Conservation (phyloP, 2,113 vertebrate genomes). For the Limanda limanda region DNA sequence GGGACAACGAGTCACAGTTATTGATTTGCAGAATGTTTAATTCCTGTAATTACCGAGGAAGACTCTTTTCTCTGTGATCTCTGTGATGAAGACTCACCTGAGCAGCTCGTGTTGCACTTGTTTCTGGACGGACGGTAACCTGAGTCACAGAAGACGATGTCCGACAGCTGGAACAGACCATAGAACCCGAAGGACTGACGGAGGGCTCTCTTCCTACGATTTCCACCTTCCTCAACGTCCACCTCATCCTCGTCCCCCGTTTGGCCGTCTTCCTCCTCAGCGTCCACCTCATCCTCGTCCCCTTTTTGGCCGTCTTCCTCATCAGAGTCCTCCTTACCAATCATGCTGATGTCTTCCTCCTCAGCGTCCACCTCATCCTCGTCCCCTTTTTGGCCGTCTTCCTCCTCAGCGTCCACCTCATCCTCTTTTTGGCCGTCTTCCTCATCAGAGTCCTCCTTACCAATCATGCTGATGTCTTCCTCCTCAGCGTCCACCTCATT, state of each 20-base stretch:
- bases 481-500: too few relatives aligned
- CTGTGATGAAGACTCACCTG: slow-evolving; percentile 33
- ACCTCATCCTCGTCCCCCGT: not conserved
- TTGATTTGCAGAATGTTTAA: not conserved
- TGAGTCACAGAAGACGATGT: slow-evolving; percentile 45
- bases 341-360: too few relatives aligned
- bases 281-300: too few relatives aligned
- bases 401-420: not conserved
- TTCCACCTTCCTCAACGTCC: not conserved
- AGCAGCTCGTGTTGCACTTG: slow-evolving; percentile 38
- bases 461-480: too few relatives aligned
- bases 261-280: not conserved
- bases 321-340: not conserved
- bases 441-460: too few relatives aligned
- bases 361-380: not conserved
- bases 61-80: too few relatives aligned
- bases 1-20: not conserved
- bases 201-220: rapidly evolving
- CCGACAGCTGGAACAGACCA: slow-evolving; percentile 68
- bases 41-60: not conserved
- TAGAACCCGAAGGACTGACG: not conserved
- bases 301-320: not conserved
- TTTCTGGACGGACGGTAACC: slow-evolving; percentile 36
- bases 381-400: not conserved
- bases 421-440: too few relatives aligned